Conservation (phyloP, 2,113 vertebrate genomes). For the Tetrax tetrax region DNA sequence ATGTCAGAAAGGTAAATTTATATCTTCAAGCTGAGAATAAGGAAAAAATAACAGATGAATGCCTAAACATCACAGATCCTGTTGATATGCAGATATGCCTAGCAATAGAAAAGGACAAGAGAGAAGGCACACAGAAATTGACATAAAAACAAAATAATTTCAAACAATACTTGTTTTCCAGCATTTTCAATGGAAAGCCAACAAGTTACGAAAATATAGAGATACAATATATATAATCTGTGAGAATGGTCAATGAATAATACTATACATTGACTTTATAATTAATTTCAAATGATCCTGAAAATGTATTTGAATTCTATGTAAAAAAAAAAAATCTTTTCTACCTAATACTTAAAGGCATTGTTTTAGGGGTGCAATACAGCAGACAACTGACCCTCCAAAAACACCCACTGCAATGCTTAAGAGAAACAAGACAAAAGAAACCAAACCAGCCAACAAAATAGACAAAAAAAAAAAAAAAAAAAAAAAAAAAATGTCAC, state of each 20-base stretch:
- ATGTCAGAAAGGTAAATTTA: background rate
- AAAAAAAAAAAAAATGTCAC: background rate
- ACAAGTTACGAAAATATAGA: background rate
- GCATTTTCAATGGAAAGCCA: background rate
- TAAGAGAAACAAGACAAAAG: background rate
- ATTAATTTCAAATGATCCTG: background rate
- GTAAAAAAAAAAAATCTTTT: background rate
- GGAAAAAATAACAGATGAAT: background rate
- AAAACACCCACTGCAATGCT: rapidly evolving
- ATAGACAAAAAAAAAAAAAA: background rate
- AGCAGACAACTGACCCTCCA: background rate
- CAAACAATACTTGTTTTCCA: background rate
- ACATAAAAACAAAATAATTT: background rate
- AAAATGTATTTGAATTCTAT: background rate
- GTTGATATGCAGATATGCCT: background rate
- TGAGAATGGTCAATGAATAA: background rate
- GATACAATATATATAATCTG: background rate
- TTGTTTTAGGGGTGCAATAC: background rate
- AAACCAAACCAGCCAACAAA: background rate
- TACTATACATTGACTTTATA: background rate
- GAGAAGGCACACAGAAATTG: background rate
- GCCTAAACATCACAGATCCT: background rate
- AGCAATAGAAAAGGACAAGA: background rate
- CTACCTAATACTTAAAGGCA: background rate
- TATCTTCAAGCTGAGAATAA: background rate